phyloP scores from a whole-genome alignment of 53 echinoderm and acorn worm species.

The Patiria pectinifera region DNA sequence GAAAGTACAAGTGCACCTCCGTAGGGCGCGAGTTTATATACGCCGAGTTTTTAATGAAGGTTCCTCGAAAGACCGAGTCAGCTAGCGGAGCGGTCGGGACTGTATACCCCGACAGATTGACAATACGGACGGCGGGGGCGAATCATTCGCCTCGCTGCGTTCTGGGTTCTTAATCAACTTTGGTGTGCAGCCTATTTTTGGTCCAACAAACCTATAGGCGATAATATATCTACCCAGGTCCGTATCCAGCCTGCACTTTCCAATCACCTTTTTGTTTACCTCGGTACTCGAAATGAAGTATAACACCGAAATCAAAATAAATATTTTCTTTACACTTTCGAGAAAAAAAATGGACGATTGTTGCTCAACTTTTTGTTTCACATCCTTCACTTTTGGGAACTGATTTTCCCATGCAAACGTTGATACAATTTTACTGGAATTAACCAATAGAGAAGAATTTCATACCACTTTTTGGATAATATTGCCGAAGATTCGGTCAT shows the following conservation, averaged over 20 bases:
- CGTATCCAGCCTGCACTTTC: slow-evolving; percentile 39
- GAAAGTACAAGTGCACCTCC: slow-evolving; percentile 61
- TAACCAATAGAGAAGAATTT: too few species aligned
- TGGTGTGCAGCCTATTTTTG: slow-evolving; percentile 15
- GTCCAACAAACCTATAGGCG: slow-evolving; percentile 17
- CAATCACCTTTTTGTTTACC: slow-evolving; percentile 6
- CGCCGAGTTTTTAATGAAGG: slow-evolving; percentile 27
- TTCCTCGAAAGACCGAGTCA: not conserved
- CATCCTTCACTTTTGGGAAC: too few species aligned
- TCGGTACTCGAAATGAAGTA: not conserved
- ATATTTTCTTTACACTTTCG: not conserved
- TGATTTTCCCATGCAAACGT: too few species aligned
- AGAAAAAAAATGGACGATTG: not conserved
- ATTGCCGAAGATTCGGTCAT: too few species aligned
- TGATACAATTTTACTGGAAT: too few species aligned
- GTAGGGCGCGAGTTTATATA: not conserved
- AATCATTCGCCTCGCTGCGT: slow-evolving; percentile 59
- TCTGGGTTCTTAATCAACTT: slow-evolving; percentile 47
- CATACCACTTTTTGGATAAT: too few species aligned
- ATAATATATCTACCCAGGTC: not conserved
- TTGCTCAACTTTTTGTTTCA: too few species aligned
- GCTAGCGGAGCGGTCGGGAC: slow-evolving; percentile 27
- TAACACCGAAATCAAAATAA: not conserved
- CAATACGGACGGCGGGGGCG: slow-evolving; percentile 56
- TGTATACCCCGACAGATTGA: slow-evolving; percentile 51